A percentile compares a stretch with the other conserved stretches of the same genome.
Evolutionary conservation across 2,797 vertebrate genomes (phyloP).

Genomic region (Loris lydekkerianus): DNA sequence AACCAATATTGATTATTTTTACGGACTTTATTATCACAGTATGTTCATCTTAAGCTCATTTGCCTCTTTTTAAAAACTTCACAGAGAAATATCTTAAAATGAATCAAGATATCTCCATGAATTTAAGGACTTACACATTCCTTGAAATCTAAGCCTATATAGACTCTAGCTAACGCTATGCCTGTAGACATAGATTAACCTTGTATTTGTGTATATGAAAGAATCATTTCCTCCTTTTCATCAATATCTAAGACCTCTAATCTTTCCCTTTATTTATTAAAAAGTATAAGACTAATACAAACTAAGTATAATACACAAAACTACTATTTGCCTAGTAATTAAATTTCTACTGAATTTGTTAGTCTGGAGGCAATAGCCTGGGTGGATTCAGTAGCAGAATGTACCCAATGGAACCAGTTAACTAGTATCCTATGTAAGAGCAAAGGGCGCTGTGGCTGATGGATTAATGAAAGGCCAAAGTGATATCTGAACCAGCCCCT

Average conservation of each 20-base stretch:
- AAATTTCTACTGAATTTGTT: conserved; percentile 32
- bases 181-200: not conserved
- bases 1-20: not conserved
- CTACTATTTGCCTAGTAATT: not conserved
- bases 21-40: not conserved
- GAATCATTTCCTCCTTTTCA: not conserved
- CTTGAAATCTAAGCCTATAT: not conserved
- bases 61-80: not conserved
- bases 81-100: not conserved
- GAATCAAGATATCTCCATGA: rapidly evolving
- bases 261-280: not conserved
- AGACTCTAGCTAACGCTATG: not conserved
- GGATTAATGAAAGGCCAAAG: not conserved
- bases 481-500: not conserved
- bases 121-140: not conserved
- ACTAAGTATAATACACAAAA: not conserved
- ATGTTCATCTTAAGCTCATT: not conserved
- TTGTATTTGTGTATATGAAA: not conserved
- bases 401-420: not conserved
- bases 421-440: not conserved
- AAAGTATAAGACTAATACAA: not conserved
- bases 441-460: not conserved
- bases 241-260: not conserved
- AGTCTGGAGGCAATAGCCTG: not conserved
- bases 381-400: not conserved